phyloP scores from a whole-genome alignment of 2,888 invertebrate genomes.

The Drosophila pseudotakahashii region DNA sequence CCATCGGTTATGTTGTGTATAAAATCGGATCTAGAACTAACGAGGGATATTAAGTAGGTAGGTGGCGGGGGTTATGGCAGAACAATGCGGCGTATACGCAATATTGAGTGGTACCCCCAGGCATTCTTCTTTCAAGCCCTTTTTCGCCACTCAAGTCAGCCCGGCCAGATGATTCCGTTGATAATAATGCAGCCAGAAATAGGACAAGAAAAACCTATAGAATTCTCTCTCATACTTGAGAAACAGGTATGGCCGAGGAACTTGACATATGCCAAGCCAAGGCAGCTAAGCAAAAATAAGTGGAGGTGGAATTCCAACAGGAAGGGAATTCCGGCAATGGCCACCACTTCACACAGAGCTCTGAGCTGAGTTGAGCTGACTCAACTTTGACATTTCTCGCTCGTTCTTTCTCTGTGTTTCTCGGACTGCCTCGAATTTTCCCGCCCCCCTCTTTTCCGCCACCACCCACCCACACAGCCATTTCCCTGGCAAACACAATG shows the following conservation, averaged over 20 bases:
- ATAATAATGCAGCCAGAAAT: constrained; percentile 29
- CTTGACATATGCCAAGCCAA: constrained; percentile 19
- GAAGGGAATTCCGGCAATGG: constrained; percentile 11
- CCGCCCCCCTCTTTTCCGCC: not conserved
- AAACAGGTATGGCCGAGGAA: constrained; percentile 28
- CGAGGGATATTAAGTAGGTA: constrained; percentile 37
- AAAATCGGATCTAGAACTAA: constrained; percentile 44
- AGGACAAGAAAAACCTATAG: constrained; percentile 1
- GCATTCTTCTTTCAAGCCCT: constrained; percentile 15
- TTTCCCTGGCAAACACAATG: constrained; percentile 28
- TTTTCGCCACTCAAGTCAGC: constrained; percentile 15
- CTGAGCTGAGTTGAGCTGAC: constrained; percentile 8
- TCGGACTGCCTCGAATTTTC: constrained; percentile 13
- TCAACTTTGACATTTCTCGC: constrained; percentile 62
- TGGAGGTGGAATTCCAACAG: constrained; percentile 21
- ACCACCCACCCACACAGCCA: not conserved
- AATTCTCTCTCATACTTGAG: constrained; percentile 10
- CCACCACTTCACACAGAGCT: constrained; percentile 29
- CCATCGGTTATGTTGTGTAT: constrained; percentile 30
- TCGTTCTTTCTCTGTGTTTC: constrained; percentile 4
- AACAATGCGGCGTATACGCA: constrained; percentile 59
- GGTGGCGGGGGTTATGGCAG: not conserved
- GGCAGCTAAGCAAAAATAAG: constrained; percentile 22
- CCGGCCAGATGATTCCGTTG: not conserved
- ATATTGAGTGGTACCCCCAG: constrained; percentile 18